Conservation (phyloP, 1,140 invertebrate genomes). For the Macrosteles quadrilineatus region DNA sequence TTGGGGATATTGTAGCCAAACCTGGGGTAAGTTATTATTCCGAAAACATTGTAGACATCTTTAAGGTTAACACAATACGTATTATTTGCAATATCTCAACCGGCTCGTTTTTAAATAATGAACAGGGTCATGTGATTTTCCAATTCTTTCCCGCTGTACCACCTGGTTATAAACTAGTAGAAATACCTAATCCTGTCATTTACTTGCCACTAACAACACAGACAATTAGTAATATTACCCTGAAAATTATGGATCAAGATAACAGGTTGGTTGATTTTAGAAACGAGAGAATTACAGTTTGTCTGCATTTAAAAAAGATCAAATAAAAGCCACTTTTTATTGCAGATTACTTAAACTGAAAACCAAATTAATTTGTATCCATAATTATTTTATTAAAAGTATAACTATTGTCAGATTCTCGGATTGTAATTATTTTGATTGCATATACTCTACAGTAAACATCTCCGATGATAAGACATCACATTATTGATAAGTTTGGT, state of each 20-base stretch:
- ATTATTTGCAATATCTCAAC: constrained; percentile 28
- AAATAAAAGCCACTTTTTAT: too few relatives aligned
- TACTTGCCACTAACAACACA: constrained; percentile 37
- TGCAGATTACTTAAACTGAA: too few relatives aligned
- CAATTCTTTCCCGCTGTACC: constrained; percentile 43
- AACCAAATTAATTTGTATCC: too few relatives aligned
- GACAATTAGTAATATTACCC: constrained; percentile 21
- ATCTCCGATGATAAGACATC: too few relatives aligned
- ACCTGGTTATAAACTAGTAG: constrained; percentile 43
- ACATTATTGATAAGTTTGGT: too few relatives aligned
- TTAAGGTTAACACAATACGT: constrained; percentile 11
- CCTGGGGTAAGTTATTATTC: neutral
- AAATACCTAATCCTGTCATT: constrained; percentile 37
- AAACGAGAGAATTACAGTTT: constrained; percentile 35
- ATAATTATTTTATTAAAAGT: too few relatives aligned
- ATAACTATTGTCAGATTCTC: too few relatives aligned
- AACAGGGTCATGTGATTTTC: constrained; percentile 43
- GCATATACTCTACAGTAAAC: too few relatives aligned
- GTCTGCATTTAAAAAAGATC: constrained; percentile 35
- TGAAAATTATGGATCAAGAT: constrained; percentile 38
- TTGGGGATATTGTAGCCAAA: neutral
- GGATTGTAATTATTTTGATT: too few relatives aligned
- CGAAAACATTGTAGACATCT: constrained; percentile 10
- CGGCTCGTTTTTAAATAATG: constrained; percentile 44
- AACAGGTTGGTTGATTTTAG: constrained; percentile 36